Evolutionary conservation across 2,113 vertebrate genomes (phyloP).

Genomic region (Apistogramma diplotaenia): DNA sequence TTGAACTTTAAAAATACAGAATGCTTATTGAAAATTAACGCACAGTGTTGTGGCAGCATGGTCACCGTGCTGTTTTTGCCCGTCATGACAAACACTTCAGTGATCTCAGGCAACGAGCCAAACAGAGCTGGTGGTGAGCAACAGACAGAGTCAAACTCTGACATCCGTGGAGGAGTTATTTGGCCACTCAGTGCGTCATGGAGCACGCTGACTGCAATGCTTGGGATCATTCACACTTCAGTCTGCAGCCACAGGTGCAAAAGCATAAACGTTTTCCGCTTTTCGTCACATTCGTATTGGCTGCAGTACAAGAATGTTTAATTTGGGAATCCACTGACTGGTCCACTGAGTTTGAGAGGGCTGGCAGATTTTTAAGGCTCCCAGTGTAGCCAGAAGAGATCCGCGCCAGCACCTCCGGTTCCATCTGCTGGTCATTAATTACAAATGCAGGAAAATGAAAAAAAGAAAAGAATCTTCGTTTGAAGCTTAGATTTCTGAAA

Average conservation of each 20-base stretch:
- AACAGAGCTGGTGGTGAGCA: neutral
- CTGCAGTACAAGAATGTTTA: neutral
- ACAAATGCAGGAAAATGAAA: neutral
- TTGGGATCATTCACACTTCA: constrained; percentile 4
- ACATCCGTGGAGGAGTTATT: constrained; percentile 19
- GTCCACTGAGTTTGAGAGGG: accelerated
- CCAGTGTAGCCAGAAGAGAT: neutral
- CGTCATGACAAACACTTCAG: neutral
- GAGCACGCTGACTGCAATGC: neutral
- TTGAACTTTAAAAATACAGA: neutral
- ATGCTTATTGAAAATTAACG: neutral
- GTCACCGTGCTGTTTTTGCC: neutral
- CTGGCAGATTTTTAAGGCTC: neutral
- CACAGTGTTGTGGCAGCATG: neutral
- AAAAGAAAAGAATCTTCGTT: neutral
- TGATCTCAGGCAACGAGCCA: neutral
- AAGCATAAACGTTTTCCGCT: neutral
- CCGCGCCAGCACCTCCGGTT: neutral
- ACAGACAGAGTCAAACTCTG: constrained; percentile 1
- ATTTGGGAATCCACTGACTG: neutral
- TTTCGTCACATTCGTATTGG: neutral
- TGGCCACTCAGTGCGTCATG: constrained; percentile 22
- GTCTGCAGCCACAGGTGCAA: neutral
- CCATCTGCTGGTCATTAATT: neutral
- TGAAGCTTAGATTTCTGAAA: neutral